Evolutionary conservation across 1,140 invertebrate genomes (phyloP).

Genomic region (Batillaria attramentaria): DNA sequence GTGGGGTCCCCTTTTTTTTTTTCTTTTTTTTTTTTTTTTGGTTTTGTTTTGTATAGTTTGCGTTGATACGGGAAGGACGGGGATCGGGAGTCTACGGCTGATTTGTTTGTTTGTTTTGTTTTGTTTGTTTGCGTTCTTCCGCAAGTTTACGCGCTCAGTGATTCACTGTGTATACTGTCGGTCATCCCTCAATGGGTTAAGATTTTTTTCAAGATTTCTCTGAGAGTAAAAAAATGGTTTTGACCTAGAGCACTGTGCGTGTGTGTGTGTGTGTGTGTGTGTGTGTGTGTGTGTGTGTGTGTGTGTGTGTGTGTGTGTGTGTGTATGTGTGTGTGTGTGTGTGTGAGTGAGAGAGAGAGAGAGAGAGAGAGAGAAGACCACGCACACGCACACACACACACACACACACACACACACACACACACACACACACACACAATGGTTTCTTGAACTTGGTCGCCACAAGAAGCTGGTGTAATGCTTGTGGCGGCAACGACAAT

Average conservation of each 20-base stretch:
- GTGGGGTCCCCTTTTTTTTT: background rate
- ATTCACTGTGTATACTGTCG: background rate
- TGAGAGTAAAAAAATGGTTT: too few species aligned
- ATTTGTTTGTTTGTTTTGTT: background rate
- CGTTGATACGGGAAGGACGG: too few species aligned
- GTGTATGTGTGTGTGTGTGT: conserved; percentile 6
- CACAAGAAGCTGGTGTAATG: too few species aligned
- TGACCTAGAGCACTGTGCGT: background rate
- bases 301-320: conserved; percentile 4
- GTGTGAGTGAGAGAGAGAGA: conserved; percentile 25
- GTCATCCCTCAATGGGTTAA: background rate
- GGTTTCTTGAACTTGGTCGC: too few species aligned
- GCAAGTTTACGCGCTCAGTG: background rate
- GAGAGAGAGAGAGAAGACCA: conserved; percentile 13
- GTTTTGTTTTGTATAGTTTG: too few species aligned
- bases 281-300: background rate
- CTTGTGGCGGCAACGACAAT: too few species aligned
- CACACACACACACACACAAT: too few species aligned
- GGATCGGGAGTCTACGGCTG: too few species aligned
- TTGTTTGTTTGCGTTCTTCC: background rate
- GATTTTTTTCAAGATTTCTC: background rate
- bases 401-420: conserved; percentile 13
- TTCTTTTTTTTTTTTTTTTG: background rate
- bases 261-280: background rate
- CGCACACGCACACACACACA: background rate